phyloP scores from a whole-genome alignment of 1,140 invertebrate species.

The Heterodera carotae region DNA sequence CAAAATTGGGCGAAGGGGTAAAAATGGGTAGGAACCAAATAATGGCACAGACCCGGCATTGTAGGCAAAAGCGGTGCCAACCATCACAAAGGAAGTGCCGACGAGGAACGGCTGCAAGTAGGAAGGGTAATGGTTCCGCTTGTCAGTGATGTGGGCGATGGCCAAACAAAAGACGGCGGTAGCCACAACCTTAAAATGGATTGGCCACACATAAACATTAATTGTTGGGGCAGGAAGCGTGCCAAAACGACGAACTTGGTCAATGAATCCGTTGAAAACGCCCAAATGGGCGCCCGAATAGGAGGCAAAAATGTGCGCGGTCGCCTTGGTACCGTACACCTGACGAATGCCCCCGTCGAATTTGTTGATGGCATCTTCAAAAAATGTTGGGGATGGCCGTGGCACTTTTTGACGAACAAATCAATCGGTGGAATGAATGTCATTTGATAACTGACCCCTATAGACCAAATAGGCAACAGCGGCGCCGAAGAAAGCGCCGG shows the following conservation, averaged over 20 bases:
- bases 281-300: slow-evolving; percentile 68
- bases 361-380: slow-evolving; percentile 67
- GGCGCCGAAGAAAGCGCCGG: slow-evolving; percentile 70
- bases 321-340: slow-evolving; percentile 63
- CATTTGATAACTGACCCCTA: slow-evolving; percentile 62
- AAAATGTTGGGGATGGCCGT: slow-evolving; percentile 2
- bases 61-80: slow-evolving; percentile 66
- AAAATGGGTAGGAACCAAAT: background rate
- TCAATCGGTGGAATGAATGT: background rate
- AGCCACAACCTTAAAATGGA: slow-evolving; percentile 44
- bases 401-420: background rate
- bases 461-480: slow-evolving; percentile 65
- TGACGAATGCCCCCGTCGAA: slow-evolving; percentile 67
- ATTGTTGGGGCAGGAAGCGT: slow-evolving; percentile 69
- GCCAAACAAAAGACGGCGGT: slow-evolving; percentile 58
- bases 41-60: slow-evolving; percentile 67
- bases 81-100: slow-evolving; percentile 50
- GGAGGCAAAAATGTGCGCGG: slow-evolving; percentile 71
- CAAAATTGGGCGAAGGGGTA: slow-evolving; percentile 59
- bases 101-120: slow-evolving; percentile 62
- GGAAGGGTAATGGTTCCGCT: slow-evolving; percentile 55
- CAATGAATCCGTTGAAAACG: slow-evolving; percentile 67
- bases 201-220: slow-evolving; percentile 67
- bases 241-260: slow-evolving; percentile 68
- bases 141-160: slow-evolving; percentile 51